Percentiles rank a stretch among this genome's conserved stretches.
Conservation (phyloP, 2,888 invertebrate genomes). For the Chrysina gloriosa region DNA sequence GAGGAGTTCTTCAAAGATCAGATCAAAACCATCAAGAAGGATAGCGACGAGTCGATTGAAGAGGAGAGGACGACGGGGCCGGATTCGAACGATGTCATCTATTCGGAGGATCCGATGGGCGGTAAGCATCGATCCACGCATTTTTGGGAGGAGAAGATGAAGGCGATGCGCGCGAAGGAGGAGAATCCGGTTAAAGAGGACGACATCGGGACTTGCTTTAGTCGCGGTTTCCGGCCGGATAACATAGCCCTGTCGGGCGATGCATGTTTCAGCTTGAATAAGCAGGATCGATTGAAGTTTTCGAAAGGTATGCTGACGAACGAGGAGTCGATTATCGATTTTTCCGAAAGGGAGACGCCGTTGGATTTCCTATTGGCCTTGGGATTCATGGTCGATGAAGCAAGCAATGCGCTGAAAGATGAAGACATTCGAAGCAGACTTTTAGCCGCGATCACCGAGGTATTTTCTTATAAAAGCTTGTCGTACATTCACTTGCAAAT, state of each 20-base stretch:
- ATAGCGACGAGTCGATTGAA: constrained; percentile 39
- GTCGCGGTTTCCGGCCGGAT: constrained; percentile 54
- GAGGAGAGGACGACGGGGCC: background rate
- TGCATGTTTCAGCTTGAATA: constrained; percentile 49
- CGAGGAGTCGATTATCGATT: constrained; percentile 52
- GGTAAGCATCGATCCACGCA: constrained; percentile 38
- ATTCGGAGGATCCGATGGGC: constrained; percentile 24
- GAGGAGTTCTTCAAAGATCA: constrained; percentile 50
- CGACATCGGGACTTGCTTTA: constrained; percentile 54
- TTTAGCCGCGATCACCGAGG: constrained; percentile 55
- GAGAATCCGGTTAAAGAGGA: constrained; percentile 48
- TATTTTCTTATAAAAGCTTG: constrained; percentile 22
- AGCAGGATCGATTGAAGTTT: constrained; percentile 49
- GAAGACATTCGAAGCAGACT: constrained; percentile 54
- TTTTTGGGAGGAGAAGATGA: constrained; percentile 44
- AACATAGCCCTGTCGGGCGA: constrained; percentile 52
- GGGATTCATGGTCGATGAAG: constrained; percentile 57
- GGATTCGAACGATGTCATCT: constrained; percentile 12
- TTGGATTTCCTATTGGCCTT: constrained; percentile 54
- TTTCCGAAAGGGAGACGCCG: constrained; percentile 55
- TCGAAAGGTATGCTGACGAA: constrained; percentile 47
- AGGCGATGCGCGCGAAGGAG: constrained; percentile 36
- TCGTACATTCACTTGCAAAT: background rate
- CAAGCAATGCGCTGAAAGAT: constrained; percentile 55
- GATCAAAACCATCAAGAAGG: constrained; percentile 36